Percentiles rank a stretch among this genome's conserved stretches.
Conservation (phyloP, 2,113 vertebrate genomes). For the Ciconia stormi region DNA sequence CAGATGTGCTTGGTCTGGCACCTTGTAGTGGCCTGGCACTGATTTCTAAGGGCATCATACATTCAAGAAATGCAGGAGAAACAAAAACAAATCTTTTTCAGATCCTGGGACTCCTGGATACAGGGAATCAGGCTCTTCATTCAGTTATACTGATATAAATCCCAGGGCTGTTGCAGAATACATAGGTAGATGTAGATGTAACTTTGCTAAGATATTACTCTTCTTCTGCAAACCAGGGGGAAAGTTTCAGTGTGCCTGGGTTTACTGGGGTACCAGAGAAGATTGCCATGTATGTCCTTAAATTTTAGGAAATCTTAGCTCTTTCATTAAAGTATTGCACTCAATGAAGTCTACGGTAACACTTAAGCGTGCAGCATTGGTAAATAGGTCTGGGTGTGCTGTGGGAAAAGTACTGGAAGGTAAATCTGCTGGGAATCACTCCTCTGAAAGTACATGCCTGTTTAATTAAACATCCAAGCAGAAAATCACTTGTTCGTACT, state of each 20-base stretch:
- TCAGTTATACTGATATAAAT: neutral
- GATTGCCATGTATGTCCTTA: neutral
- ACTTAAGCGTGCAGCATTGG: neutral
- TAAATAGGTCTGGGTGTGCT: neutral
- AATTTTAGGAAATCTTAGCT: neutral
- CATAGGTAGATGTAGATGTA: neutral
- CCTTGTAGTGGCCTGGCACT: neutral
- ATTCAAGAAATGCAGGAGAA: neutral
- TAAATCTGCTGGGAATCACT: neutral
- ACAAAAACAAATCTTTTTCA: neutral
- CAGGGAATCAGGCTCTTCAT: neutral
- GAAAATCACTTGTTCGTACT: neutral
- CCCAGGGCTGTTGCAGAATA: neutral
- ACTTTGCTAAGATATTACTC: neutral
- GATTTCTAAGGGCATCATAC: neutral
- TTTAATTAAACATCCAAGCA: neutral
- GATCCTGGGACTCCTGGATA: neutral
- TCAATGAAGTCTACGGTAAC: neutral
- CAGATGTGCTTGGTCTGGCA: neutral
- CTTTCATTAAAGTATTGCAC: neutral
- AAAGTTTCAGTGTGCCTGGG: neutral
- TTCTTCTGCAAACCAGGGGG: neutral
- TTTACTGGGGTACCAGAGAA: neutral
- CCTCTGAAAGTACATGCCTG: neutral
- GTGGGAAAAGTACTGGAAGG: neutral